These are phyloP conservation scores for human (Homo sapiens) DNA, from an alignment of 2,113 vertebrate species.

Conservation along the genomic window GRCh38 chr2:225614501-225615000, in stretches of 20 bases:
- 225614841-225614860: background rate
- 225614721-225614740: background rate
- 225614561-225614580: background rate
- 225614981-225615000: background rate
- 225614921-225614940: background rate
- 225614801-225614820: background rate
- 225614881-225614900: background rate
- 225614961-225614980: background rate
- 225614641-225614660: background rate
- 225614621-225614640: background rate
- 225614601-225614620: background rate
- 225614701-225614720: background rate
- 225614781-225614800: background rate
- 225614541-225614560: background rate
- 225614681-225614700: background rate
- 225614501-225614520: conserved; percentile 23
- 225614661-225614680: background rate
- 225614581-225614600: background rate
- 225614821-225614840: background rate
- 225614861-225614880: background rate
- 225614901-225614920: background rate
- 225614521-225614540: background rate
- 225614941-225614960: too few relatives aligned
- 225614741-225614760: background rate
- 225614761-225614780: background rate